Base-by-base conservation (phyloP, 2,888 invertebrate genomes). In the Gymnocheta viridis region DNA sequence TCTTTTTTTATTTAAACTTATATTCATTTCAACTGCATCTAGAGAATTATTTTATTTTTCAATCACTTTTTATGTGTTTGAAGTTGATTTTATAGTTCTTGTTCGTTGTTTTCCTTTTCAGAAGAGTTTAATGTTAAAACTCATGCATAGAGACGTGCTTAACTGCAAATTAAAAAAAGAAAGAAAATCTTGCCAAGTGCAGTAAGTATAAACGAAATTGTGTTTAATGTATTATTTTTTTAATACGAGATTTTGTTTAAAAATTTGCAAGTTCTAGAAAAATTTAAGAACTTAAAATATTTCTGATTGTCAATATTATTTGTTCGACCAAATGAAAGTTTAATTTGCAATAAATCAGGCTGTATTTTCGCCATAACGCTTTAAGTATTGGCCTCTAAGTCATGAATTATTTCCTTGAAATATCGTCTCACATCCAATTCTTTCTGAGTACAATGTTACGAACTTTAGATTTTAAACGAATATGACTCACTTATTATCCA, bases 81-180 rank as follows among this genome's bases (percentile, higher is more conserved):
- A 35, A 58, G 56, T 72, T 72, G 72, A 47, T 58, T 58, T 72
- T 58, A 58, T 72, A 47, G 58, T 47, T 60, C 17, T 35, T 35
- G 22, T 24, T 44, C n/a, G 24, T 22, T 58, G 29, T 12, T 62
- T 47, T 24, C 22, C 7, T 27, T 12, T 41, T 19, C 7, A 62
- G 73, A 62, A 24, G 62, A 73, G 62, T 62, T 62, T 62, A 41
- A 41, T 73, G 44, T 35, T 49, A 47, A 47, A 73, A 35, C 60
- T 73, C 47, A 60, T 47, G 73, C 73, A 70, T 62, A 49, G 62
- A 62, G 73, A 73, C 73, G 73, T 73, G 73, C 51, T 73, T 62
- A 73, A 73, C 60, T 62, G 73, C 73, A 73, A 73, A 73, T 73
- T 73, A 73, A 56, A 54, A 29, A 22, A 3, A 38, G 9, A 44